Base-by-base conservation (phyloP, 2,113 vertebrate species). In the Erythrocercus mccallii region DNA sequence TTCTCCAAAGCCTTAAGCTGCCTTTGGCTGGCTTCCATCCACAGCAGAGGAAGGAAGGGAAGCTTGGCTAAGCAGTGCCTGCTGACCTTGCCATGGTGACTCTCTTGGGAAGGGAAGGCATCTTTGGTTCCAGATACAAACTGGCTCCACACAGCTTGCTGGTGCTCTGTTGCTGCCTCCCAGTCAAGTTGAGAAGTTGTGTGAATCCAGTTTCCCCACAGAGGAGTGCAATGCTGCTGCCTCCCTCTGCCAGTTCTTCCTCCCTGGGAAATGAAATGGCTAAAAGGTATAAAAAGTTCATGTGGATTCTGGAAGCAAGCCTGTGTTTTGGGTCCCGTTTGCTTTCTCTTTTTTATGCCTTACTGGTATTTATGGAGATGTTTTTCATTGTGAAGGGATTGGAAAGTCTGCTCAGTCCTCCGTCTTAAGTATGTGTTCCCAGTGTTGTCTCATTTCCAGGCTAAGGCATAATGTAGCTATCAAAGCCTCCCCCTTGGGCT, bases 191-290 rank as follows among this genome's bases (percentile, higher is more conserved):
- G 30, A 80, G 22, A 37, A 69, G n/a, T 69, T 82, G 33, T 0
- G 2, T 1, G 8, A 44, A 33, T 76, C 37, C 2, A 2, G 0
- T 51, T 87, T 79, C 27, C 28, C 17, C 0, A 0, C 31, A n/a
- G 31, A 76, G 42, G 31, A 88, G 14, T 1, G 1, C 30, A 47
- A 0, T 2, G 6, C 64, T 9, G 2, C 35, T 5, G 2, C 35
- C 19, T 86, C 4, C 15, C 30, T 2, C 1, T 86, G 73, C 80
- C 80, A 62, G 14, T 62, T 86, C 35, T 73, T 78, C 28, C 24
- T 85, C 54, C 30, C 21, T 71, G 57, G 47, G 54, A 89, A 84
- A 60, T 2, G 0, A 79, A 85, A 57, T 60, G 12, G 24, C 47
- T 95, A 16, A 68, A 78, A 88, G 40, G 40, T 76, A 40, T 56